Conservation (phyloP, 2,888 invertebrate species). For the Melanotus villosus region DNA sequence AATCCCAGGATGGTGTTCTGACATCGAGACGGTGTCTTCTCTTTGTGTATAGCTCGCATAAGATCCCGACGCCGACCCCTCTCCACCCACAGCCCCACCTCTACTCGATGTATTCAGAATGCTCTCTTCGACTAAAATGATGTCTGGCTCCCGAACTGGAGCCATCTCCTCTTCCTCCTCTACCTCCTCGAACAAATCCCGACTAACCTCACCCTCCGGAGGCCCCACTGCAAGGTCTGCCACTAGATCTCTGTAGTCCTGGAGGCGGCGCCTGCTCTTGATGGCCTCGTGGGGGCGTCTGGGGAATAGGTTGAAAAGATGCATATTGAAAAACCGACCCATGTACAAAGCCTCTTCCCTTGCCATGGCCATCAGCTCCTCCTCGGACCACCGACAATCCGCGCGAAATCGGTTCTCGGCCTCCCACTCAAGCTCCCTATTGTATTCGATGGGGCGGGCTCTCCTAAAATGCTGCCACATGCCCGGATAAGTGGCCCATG, state of each 20-base stretch:
- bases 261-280: too few relatives aligned
- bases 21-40: too few relatives aligned
- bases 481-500: slow-evolving; percentile 18
- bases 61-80: too few relatives aligned
- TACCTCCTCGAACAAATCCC: neutral
- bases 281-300: too few relatives aligned
- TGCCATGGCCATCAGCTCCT: slow-evolving; percentile 21
- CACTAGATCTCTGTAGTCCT: slow-evolving; percentile 10
- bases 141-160: too few relatives aligned
- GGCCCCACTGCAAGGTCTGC: neutral
- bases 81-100: too few relatives aligned
- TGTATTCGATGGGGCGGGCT: slow-evolving; percentile 39
- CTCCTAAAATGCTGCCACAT: slow-evolving; percentile 27
- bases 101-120: too few relatives aligned
- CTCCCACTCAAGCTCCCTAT: neutral
- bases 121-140: too few relatives aligned
- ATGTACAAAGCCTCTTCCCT: neutral
- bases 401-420: neutral
- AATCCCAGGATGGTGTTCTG: too few relatives aligned
- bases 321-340: slow-evolving; percentile 11
- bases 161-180: too few relatives aligned
- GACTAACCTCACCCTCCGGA: neutral
- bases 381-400: neutral
- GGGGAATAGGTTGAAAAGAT: slow-evolving; percentile 17
- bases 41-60: too few relatives aligned